Base-by-base conservation (phyloP, 2,797 vertebrate genomes). In the Melanotaenia maccullochi region DNA sequence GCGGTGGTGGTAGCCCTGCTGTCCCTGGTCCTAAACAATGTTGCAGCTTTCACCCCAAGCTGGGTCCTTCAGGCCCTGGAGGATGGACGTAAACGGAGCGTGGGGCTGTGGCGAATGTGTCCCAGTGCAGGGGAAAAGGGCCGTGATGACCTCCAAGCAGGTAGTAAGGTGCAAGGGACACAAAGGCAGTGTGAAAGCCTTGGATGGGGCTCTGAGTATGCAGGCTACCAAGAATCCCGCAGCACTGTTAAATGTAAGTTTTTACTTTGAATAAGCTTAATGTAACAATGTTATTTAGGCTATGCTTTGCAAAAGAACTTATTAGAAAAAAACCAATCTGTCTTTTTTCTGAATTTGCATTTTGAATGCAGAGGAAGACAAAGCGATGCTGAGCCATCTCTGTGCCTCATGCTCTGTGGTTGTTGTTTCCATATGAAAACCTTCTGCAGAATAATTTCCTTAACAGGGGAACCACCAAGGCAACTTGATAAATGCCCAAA, bases 171-270 rank as follows among this genome's bases (percentile, higher is more conserved):
- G 14, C 87, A 84, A 68, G 85, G 75, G 16, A 42, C 84, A 13
- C 89, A 93, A 49, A 92, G 85, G 12, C 92, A 93, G 25, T 99
- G 98, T 0, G 93, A 96, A 81, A 81, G 81, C 22, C 90, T 99
- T 78, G 92, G 95, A 92, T 99, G 97, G 97, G 97, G 97, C 30
- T 96, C 97, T 0, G 98, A 99, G 67, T 81, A 90, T 0, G 93
- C 96, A 0, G 98, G 98, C 9, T 97, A 96, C 93, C 97, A 97
- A 90, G 98, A 99, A 85, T 97, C 97, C 0, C 96, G 96, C 76
- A 96, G 95, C 86, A 98, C 98, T 1, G 98, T 97, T 87, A 98
- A 96, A 96, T 65, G 98, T 99, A 95, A 99, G 98, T 96, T 65
- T 60, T 42, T 4, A 74, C 24, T 61, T 65, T 28, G 9, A 4